These are phyloP conservation scores for Harpalus rubripes DNA, from an alignment of 2,888 invertebrate genomes.

Conservation along the genomic window DNA sequence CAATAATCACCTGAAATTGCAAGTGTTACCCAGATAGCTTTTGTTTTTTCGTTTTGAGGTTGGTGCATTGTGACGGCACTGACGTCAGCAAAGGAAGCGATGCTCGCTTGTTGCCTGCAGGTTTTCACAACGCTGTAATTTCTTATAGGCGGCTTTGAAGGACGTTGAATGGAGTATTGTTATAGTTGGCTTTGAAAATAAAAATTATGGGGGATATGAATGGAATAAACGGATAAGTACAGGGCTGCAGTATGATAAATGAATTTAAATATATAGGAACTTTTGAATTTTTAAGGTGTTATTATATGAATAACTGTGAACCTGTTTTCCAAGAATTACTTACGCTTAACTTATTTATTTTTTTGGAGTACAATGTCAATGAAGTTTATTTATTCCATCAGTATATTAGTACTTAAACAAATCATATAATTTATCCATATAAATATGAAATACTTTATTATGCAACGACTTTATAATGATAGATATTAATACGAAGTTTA, in stretches of 20 bases:
- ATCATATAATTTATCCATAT: no score
- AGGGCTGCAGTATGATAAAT: background rate
- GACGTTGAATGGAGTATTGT: constrained; percentile 16
- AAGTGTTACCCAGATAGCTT: background rate
- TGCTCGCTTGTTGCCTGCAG: constrained; percentile 20
- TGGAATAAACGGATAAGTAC: constrained; percentile 20
- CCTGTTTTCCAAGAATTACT: background rate
- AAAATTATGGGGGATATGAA: constrained; percentile 23
- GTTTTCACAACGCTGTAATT: constrained; percentile 33
- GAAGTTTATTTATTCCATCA: no score
- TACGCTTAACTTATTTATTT: no score
- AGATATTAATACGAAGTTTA: no score
- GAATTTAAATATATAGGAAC: background rate
- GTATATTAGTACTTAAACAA: no score
- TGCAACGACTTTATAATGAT: no score
- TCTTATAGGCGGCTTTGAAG: constrained; percentile 8
- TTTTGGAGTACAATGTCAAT: no score
- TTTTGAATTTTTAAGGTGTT: constrained; percentile 7
- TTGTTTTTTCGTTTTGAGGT: constrained; percentile 16
- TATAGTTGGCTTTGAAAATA: constrained; percentile 18
- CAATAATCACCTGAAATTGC: background rate
- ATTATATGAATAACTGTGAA: background rate
- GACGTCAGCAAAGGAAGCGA: constrained; percentile 27
- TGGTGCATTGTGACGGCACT: constrained; percentile 26
- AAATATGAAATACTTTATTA: no score